Conservation (phyloP, 2,113 vertebrate species). For the Edolisoma coerulescens region DNA sequence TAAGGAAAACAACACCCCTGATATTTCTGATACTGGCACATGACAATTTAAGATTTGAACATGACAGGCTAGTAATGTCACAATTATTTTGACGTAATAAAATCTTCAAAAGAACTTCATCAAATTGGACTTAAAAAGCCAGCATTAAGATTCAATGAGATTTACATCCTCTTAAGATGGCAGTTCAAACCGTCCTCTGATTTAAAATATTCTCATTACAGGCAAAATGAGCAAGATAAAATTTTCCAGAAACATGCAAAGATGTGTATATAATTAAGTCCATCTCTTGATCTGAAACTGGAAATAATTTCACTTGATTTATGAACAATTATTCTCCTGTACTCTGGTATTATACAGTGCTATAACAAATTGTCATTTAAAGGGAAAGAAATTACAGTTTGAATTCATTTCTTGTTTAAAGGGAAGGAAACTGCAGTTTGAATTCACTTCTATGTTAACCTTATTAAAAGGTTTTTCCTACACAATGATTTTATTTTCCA, state of each 20-base stretch:
- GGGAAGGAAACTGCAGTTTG: not conserved
- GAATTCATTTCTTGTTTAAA: not conserved
- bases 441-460: not conserved
- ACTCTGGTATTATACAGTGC: not conserved
- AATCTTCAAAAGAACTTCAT: not conserved
- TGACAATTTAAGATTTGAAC: not conserved
- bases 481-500: not conserved
- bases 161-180: not conserved
- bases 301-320: not conserved
- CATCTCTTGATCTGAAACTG: not conserved
- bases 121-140: not conserved
- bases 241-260: not conserved
- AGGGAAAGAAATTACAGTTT: not conserved
- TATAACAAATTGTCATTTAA: not conserved
- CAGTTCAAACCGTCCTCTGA: not conserved
- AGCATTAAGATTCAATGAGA: not conserved
- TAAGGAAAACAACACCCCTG: not conserved
- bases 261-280: not conserved
- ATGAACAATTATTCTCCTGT: not conserved
- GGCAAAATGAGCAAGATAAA: not conserved
- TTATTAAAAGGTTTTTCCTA: not conserved
- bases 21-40: not conserved
- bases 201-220: not conserved
- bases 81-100: not conserved
- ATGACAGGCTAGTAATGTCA: not conserved